Conservation (phyloP, 2,113 vertebrate species). For the Smithornis capensis region DNA sequence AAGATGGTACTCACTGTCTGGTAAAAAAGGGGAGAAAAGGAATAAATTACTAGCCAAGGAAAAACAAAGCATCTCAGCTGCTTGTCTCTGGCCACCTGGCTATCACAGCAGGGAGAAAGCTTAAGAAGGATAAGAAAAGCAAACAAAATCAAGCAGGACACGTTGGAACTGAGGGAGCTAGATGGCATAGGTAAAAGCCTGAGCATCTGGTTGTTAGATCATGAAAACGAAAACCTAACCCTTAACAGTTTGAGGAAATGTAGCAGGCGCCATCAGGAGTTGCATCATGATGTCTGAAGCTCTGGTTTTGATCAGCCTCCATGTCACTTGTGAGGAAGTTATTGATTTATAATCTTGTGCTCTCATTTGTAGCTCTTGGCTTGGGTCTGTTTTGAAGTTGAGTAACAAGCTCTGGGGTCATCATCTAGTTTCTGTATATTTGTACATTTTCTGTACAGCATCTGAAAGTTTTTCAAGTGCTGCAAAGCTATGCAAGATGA, state of each 20-base stretch:
- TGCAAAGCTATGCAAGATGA: neutral
- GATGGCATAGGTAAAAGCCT: neutral
- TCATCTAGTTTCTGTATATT: neutral
- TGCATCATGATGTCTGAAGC: neutral
- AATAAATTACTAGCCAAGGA: neutral
- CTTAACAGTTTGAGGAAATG: constrained; percentile 9
- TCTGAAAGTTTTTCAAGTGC: neutral
- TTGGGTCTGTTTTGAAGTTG: neutral
- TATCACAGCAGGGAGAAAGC: neutral
- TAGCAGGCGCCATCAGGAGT: neutral
- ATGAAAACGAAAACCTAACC: neutral
- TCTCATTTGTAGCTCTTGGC: constrained; percentile 29
- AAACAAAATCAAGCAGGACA: neutral
- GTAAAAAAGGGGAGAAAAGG: neutral
- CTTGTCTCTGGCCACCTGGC: neutral
- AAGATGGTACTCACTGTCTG: neutral
- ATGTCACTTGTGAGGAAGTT: neutral
- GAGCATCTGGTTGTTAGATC: neutral
- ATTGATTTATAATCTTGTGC: neutral
- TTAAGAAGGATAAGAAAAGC: neutral
- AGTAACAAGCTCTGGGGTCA: neutral
- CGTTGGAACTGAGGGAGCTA: neutral
- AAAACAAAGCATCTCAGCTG: neutral
- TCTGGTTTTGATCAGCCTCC: constrained; percentile 24
- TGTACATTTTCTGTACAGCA: neutral